Evolutionary conservation across 1,140 invertebrate genomes (phyloP), one percentile per base, ranked within the genome.

Genomic region (Cyrtorhinus lividipennis): DNA sequence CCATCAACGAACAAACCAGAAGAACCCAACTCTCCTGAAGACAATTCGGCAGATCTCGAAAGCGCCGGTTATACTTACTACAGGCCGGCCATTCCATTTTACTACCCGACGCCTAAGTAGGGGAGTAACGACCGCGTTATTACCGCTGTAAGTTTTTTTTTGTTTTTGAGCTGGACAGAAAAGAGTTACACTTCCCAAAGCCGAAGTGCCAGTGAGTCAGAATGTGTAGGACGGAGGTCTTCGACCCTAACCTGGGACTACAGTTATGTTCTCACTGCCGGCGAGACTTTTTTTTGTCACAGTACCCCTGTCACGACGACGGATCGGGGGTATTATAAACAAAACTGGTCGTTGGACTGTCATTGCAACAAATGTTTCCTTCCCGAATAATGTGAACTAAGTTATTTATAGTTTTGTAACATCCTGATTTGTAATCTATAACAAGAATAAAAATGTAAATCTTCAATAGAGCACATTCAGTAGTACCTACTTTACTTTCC

Each of bases 191-290:
- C n/a, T n/a, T n/a, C n/a, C n/a, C n/a, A n/a, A n/a, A n/a, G n/a
- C n/a, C n/a, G n/a, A 60, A 60, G 59, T 5, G 18, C 8, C 26
- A 25, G 24, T 30, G 59, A 30, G 59, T 38, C 59, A 60, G 2
- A 45, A 20, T 18, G 26, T 24, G 59, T 60, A 45, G 59, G 38
- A 20, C 20, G 18, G 23, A 60, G 59, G 59, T 45, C 23, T 20
- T 20, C 59, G 59, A 30, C 59, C 26, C 26, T 5, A 15, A 15
- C 30, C 30, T 15, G 30, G 5, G 5, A 15, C 30, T 5, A 38
- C 30, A 38, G 30, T 38, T 38, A 15, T 38, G 30, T 38, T n/a
- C 30, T 38, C 30, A 38, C 30, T 38, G 30, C 30, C 15, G 15
- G 5, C 30, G 30, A 38, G 30, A 38, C 30, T 5, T 38, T 15